Percentiles rank a stretch among this genome's conserved stretches.
Evolutionary conservation across 2,113 vertebrate species (phyloP).

Genomic region (Odobenus rosmarus): DNA sequence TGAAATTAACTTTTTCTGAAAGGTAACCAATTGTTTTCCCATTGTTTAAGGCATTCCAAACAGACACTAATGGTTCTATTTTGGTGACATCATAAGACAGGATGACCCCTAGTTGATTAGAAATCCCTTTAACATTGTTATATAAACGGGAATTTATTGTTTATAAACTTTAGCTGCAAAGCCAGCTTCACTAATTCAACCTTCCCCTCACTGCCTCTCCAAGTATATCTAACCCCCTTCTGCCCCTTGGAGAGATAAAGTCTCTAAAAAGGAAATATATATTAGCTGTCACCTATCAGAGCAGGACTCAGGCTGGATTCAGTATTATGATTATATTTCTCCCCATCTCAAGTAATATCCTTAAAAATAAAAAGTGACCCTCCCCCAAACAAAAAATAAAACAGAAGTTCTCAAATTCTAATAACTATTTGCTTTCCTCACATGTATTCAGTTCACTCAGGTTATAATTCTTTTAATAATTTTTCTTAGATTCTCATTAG

Average conservation of each 20-base stretch:
- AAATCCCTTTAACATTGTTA: not conserved
- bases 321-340: not conserved
- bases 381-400: not conserved
- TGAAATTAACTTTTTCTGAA: not conserved
- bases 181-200: not conserved
- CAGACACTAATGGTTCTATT: not conserved
- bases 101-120: not conserved
- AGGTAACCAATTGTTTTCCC: not conserved
- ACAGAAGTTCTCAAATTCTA: not conserved
- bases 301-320: not conserved
- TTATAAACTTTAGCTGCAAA: not conserved
- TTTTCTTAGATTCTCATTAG: not conserved
- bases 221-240: not conserved
- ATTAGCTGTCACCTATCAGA: not conserved
- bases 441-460: not conserved
- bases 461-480: not conserved
- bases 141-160: not conserved
- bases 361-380: not conserved
- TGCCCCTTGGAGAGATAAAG: not conserved
- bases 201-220: not conserved
- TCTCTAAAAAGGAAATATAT: not conserved
- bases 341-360: not conserved
- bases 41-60: not conserved
- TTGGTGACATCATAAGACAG: not conserved
- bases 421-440: not conserved